phyloP scores from a whole-genome alignment of 1,140 invertebrate genomes.

The Cardiocondyla obscurior region DNA sequence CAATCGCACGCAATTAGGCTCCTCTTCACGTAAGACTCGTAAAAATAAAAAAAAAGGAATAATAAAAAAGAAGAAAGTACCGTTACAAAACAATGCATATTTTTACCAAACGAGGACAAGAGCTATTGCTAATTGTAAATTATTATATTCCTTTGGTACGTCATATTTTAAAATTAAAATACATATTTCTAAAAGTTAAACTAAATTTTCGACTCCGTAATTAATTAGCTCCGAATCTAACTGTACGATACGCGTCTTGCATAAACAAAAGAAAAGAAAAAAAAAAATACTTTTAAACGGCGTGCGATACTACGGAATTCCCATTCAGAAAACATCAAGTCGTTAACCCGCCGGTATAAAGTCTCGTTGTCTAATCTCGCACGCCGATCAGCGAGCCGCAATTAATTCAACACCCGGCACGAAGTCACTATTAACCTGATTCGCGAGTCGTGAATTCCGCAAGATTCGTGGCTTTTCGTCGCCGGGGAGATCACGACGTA shows the following conservation, averaged over 20 bases:
- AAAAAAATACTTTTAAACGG: neutral
- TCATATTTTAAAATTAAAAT: neutral
- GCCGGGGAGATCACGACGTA: neutral
- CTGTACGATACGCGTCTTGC: neutral
- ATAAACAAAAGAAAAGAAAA: too few relatives aligned
- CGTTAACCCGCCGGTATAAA: neutral
- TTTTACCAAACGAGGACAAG: neutral
- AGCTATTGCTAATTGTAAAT: neutral
- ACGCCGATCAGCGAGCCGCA: neutral
- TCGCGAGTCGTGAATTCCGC: conserved; percentile 34
- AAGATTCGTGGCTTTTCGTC: conserved; percentile 1
- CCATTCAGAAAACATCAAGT: conserved; percentile 20
- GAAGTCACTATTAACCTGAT: conserved; percentile 2
- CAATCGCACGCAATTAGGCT: too few relatives aligned
- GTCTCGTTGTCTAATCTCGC: conserved; percentile 18
- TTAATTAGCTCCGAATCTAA: neutral
- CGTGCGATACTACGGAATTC: conserved; percentile 18
- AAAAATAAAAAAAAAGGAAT: too few relatives aligned
- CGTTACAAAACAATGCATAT: neutral
- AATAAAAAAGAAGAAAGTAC: too few relatives aligned
- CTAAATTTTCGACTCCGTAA: neutral
- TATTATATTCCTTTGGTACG: neutral
- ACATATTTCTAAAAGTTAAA: neutral
- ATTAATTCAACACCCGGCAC: conserved; percentile 42
- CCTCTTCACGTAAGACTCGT: too few relatives aligned